These are phyloP conservation scores for Lycaon pictus DNA, from an alignment of 2,113 vertebrate genomes.

Conservation along the genomic window DNA sequence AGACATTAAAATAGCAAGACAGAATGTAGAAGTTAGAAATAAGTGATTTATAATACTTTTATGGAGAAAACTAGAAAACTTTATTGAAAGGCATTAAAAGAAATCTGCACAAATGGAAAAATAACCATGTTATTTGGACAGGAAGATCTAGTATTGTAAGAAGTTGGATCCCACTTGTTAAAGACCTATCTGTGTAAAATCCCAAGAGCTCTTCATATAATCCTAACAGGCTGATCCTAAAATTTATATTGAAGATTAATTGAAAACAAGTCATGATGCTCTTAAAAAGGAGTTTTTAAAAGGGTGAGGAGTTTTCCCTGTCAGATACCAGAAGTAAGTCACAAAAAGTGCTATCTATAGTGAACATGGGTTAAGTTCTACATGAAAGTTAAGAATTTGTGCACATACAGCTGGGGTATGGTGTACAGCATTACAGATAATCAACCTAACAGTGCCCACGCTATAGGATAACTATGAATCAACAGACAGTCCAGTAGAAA, in stretches of 20 bases:
- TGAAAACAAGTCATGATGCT: neutral
- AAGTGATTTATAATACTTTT: neutral
- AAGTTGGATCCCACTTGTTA: neutral
- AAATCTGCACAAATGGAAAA: neutral
- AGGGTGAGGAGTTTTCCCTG: neutral
- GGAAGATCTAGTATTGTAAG: neutral
- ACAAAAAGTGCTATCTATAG: neutral
- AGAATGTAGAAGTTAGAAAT: conserved; percentile 26
- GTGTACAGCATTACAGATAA: neutral
- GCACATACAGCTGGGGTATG: neutral
- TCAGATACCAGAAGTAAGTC: neutral
- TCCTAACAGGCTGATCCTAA: neutral
- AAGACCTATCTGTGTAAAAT: neutral
- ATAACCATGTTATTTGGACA: neutral
- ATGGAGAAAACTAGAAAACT: neutral
- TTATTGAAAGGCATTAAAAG: conserved; percentile 16
- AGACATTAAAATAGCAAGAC: conserved; percentile 1
- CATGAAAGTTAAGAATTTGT: neutral
- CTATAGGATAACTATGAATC: neutral
- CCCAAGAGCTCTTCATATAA: neutral
- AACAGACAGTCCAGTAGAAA: neutral
- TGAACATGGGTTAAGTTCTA: neutral
- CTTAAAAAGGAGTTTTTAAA: neutral
- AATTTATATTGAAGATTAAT: neutral
- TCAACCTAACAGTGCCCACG: neutral